Conservation (phyloP, 2,888 invertebrate genomes). For the Pinctada fucata region DNA sequence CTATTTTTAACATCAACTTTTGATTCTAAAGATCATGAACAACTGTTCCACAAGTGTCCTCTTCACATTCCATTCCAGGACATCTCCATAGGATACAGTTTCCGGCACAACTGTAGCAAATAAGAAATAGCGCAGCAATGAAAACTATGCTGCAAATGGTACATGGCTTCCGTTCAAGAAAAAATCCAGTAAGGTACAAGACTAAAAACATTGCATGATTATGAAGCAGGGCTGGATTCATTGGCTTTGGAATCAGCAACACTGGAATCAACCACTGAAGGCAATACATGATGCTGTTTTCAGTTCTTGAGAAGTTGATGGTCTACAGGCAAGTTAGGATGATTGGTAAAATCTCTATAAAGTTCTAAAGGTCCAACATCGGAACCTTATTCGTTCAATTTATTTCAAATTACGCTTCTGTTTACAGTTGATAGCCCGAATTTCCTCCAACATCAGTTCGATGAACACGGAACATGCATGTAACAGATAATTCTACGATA, state of each 20-base stretch:
- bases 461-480: no score
- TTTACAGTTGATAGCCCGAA: no score
- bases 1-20: background rate
- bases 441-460: no score
- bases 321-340: background rate
- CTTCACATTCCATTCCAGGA: no score
- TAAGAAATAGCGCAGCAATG: conserved; percentile 92
- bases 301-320: background rate
- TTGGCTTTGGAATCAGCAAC: conserved; percentile 96
- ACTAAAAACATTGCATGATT: conserved; percentile 97
- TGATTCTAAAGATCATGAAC: background rate
- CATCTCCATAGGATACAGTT: conserved; percentile 88
- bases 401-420: no score
- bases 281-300: conserved; percentile 76
- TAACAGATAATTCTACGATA: no score
- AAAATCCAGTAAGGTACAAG: conserved; percentile 96
- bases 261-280: conserved; percentile 89
- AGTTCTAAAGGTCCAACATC: no score
- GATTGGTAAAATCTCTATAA: no score
- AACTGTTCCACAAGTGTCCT: background rate
- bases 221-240: conserved; percentile 95
- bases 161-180: conserved; percentile 97
- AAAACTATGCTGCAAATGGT: conserved; percentile 98
- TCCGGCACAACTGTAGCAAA: conserved; percentile 97
- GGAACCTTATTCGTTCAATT: no score